Evolutionary conservation across 2,797 vertebrate genomes (phyloP).

Genomic region (Enoplosus armatus): DNA sequence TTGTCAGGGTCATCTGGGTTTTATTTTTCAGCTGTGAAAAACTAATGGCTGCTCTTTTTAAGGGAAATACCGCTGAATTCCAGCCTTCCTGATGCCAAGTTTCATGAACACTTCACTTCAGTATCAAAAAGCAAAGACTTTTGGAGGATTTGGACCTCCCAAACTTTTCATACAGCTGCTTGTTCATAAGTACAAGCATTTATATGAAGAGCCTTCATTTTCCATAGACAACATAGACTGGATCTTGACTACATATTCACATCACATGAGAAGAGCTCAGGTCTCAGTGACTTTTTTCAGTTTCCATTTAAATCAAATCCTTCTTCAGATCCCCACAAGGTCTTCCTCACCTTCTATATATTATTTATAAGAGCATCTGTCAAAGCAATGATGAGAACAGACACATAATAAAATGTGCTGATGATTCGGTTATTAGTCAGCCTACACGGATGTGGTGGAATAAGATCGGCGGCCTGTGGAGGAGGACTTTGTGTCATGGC

Average conservation of each 20-base stretch:
- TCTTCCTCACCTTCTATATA: constrained; percentile 35
- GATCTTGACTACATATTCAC: too few relatives aligned
- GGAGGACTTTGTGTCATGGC: constrained; percentile 25
- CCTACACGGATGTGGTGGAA: constrained; percentile 10
- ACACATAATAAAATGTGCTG: constrained; percentile 37
- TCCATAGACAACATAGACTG: not conserved
- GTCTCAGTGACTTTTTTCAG: not conserved
- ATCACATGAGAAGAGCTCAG: too few relatives aligned
- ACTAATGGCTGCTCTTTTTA: not conserved
- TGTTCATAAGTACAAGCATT: not conserved
- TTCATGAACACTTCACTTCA: not conserved
- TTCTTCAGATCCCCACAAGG: constrained; percentile 8
- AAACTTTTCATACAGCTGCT: not conserved
- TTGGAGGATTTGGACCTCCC: not conserved
- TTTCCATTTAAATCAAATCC: constrained; percentile 11
- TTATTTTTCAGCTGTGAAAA: not conserved
- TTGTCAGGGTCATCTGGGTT: not conserved
- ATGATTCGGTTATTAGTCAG: constrained; percentile 40
- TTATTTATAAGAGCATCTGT: constrained; percentile 41
- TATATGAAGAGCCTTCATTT: not conserved
- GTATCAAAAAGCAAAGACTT: not conserved
- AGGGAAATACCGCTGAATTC: not conserved
- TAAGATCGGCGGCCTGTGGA: constrained; percentile 34
- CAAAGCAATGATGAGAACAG: constrained; percentile 34
- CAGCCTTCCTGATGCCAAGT: not conserved